Evolutionary conservation across 2,797 vertebrate genomes (phyloP).

Genomic region (Serranus cabrilla): DNA sequence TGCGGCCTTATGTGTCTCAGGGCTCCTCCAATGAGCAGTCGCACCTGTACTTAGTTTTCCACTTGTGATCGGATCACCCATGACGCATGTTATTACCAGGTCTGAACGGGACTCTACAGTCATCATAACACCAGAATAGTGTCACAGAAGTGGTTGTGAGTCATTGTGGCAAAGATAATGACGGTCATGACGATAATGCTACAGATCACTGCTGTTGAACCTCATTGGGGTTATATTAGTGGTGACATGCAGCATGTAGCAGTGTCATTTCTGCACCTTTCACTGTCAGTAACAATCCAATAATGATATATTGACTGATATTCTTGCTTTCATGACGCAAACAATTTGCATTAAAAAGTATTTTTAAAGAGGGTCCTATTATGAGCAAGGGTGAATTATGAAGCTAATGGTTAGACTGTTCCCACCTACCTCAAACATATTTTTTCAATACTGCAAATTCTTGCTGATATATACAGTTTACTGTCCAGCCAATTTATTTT

Average conservation of each 20-base stretch:
- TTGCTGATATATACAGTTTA: not conserved
- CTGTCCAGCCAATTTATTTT: too few species aligned
- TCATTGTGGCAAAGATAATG: slow-evolving; percentile 46
- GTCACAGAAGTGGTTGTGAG: slow-evolving; percentile 24
- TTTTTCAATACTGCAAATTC: not conserved
- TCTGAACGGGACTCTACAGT: too few species aligned
- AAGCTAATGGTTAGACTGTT: not conserved
- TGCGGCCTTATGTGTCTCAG: too few species aligned
- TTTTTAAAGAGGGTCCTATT: not conserved
- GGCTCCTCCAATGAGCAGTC: too few species aligned
- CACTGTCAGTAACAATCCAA: not conserved
- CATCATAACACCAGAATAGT: not conserved
- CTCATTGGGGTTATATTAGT: slow-evolving; percentile 8
- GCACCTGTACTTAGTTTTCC: too few species aligned
- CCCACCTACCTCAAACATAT: not conserved
- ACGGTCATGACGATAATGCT: slow-evolving; percentile 17
- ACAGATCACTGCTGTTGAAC: slow-evolving; percentile 39
- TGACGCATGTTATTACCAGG: too few species aligned
- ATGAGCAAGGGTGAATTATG: not conserved
- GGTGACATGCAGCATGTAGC: not conserved
- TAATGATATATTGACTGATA: not conserved
- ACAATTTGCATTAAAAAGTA: not conserved
- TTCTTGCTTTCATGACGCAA: not conserved
- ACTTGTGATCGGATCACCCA: too few species aligned
- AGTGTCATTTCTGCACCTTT: not conserved